These are phyloP conservation scores for Leuciscus waleckii DNA, from an alignment of 2,797 vertebrate genomes.

Conservation along the genomic window DNA sequence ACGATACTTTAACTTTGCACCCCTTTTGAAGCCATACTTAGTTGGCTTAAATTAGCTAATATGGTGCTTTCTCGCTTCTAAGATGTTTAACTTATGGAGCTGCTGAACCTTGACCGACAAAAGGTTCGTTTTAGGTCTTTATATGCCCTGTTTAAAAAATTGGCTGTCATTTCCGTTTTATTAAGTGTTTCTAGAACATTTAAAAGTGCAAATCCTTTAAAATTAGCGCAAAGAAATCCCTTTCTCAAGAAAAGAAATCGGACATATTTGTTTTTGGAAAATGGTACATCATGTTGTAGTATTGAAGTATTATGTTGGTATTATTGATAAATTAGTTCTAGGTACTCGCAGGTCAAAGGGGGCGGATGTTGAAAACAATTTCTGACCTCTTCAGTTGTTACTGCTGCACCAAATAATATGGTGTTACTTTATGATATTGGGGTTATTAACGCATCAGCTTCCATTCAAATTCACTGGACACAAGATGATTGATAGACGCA, in stretches of 20 bases:
- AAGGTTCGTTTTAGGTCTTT: constrained; percentile 36
- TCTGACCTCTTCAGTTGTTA: constrained; percentile 13
- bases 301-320: constrained; percentile 24
- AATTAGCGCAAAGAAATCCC: background rate
- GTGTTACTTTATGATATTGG: background rate
- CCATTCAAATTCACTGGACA: constrained; percentile 3
- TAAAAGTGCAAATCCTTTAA: constrained; percentile 28
- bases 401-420: background rate
- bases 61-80: constrained; percentile 34
- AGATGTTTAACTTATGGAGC: constrained; percentile 11
- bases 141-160: background rate
- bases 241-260: background rate
- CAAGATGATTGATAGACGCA: background rate
- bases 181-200: constrained; percentile 21
- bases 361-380: background rate
- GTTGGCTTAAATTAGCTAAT: constrained; percentile 28
- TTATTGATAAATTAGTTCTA: constrained; percentile 1
- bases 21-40: constrained; percentile 46
- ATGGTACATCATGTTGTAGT: constrained; percentile 34
- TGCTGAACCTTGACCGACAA: constrained; percentile 19
- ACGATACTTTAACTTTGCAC: constrained; percentile 42
- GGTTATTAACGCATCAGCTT: background rate
- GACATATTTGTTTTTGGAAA: background rate
- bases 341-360: constrained; percentile 25
- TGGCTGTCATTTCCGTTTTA: background rate